Conservation (phyloP, 2,797 vertebrate genomes). For the Gila robusta region DNA sequence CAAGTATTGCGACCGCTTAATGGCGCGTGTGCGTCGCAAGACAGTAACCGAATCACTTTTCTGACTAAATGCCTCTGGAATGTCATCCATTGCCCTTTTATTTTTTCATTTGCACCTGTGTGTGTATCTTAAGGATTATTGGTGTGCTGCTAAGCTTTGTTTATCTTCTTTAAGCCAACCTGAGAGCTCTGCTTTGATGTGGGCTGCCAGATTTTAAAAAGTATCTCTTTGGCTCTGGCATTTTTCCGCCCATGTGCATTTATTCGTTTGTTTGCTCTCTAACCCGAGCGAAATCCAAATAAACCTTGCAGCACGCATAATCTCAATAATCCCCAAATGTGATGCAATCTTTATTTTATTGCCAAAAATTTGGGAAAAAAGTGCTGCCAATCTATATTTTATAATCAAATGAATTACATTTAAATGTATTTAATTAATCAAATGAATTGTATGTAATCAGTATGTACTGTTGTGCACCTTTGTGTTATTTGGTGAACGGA, state of each 20-base stretch:
- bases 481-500: background rate
- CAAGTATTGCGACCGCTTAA: constrained; percentile 1
- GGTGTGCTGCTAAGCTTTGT: constrained; percentile 58
- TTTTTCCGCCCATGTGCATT: constrained; percentile 26
- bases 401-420: background rate
- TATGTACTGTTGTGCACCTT: background rate
- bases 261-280: constrained; percentile 12
- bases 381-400: no score
- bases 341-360: background rate
- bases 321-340: constrained; percentile 1
- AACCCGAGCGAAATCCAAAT: constrained; percentile 24
- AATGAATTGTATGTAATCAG: background rate
- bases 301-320: background rate
- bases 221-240: constrained; percentile 32
- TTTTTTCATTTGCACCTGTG: constrained; percentile 46
- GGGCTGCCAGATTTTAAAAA: constrained; percentile 40
- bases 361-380: background rate
- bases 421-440: background rate
- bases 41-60: constrained; percentile 21
- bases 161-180: constrained; percentile 55
- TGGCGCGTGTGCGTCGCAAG: background rate
- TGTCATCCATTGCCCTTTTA: constrained; percentile 43
- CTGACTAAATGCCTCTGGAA: constrained; percentile 49
- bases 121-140: constrained; percentile 49
- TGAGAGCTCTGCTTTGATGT: constrained; percentile 50